A percentile compares a stretch with the other conserved stretches of the same genome.
phyloP scores from a whole-genome alignment of 2,113 vertebrate species.

The Bothrops jararaca region DNA sequence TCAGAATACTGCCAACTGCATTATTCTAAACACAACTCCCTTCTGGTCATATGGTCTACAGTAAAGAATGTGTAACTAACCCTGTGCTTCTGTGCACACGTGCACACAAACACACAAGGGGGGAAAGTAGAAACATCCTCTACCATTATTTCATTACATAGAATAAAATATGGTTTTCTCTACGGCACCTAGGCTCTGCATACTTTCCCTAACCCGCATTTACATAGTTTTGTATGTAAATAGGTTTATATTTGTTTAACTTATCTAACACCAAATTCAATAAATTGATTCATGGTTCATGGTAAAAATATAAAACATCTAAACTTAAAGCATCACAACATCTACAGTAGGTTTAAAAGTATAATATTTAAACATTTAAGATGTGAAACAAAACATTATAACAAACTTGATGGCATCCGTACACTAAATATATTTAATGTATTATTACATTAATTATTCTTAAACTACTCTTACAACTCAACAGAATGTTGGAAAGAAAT shows the following conservation, averaged over 20 bases:
- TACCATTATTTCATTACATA: background rate
- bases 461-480: background rate
- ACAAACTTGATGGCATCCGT: background rate
- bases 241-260: background rate
- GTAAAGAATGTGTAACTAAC: background rate
- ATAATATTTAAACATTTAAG: background rate
- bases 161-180: background rate
- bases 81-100: background rate
- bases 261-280: background rate
- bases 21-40: background rate
- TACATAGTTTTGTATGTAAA: background rate
- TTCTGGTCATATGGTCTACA: background rate
- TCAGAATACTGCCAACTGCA: background rate
- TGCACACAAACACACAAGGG: background rate
- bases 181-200: background rate
- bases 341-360: background rate
- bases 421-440: background rate
- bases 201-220: background rate
- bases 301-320: background rate
- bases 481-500: background rate
- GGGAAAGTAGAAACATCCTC: background rate
- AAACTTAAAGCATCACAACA: background rate
- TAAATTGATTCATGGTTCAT: background rate
- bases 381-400: background rate
- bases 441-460: background rate